Evolutionary conservation across 1,140 invertebrate species (phyloP), one percentile per base, ranked within the genome.

Genomic region (Drosophila ficusphila): DNA sequence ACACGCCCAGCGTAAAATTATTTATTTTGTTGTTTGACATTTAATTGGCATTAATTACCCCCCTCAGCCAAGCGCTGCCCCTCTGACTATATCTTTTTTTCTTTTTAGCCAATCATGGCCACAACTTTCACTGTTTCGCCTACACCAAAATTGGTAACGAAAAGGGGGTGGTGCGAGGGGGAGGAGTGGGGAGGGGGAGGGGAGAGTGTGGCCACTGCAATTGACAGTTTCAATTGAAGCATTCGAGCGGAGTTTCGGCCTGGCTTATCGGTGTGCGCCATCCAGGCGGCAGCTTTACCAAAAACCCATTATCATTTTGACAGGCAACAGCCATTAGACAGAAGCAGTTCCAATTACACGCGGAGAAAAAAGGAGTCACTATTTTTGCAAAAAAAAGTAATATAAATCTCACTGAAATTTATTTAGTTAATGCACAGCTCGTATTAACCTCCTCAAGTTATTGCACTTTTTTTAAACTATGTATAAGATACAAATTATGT

Each of bases 41-140:
- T 82, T 81, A 88, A 88, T 88, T 88, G 77, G 82, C 82, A 74
- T 86, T 88, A 86, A 82, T 86, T 88, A 82, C 73, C 73, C 69
- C 69, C 58, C 49, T 29, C 39, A 48, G 38, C 19, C 42, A 27
- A 4, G n/a, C 12, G 16, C 3, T 12, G 4, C 31, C n/a, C 21
- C 44, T 11, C 11, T 3, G 0, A 4, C 4, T n/a, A 12, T 2
- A 21, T 18, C 18, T 12, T 2, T 12, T n/a, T n/a, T n/a, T 4
- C 41, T 25, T 3, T 12, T 27, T 27, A 19, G 42, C 38, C 51
- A 31, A 44, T 42, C 54, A 72, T 44, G 56, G 51, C 36, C 27
- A 29, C 53, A 88, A 86, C 81, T 85, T 85, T 85, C 81, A 85
- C 81, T 85, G 58, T 27, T 36, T 79, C 79, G 79, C 79, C 81